Percentiles rank a stretch among this genome's conserved stretches.
These are phyloP conservation scores for Orthosia gothica DNA, from an alignment of 2,888 invertebrate genomes.

Conservation along the genomic window DNA sequence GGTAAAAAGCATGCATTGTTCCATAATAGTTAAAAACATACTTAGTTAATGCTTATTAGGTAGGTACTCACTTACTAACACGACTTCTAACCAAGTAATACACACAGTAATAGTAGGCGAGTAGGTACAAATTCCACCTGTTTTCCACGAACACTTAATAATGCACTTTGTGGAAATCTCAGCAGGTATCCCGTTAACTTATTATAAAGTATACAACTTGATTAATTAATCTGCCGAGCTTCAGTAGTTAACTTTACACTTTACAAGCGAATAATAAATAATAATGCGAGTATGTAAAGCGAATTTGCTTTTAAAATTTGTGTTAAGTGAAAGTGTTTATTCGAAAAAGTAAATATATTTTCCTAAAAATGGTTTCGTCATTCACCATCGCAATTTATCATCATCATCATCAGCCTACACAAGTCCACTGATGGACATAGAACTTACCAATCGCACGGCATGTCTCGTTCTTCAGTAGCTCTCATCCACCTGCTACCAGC, in stretches of 20 bases:
- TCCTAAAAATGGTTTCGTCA: background rate
- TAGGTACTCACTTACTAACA: too few relatives aligned
- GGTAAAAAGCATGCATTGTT: background rate
- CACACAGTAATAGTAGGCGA: too few relatives aligned
- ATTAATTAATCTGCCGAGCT: slow-evolving; percentile 23
- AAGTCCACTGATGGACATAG: too few relatives aligned
- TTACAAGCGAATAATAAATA: slow-evolving; percentile 4
- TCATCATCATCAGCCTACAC: too few relatives aligned
- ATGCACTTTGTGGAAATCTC: slow-evolving; percentile 26
- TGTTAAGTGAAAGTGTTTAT: background rate
- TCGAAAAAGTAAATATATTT: background rate
- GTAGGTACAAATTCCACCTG: slow-evolving; percentile 6
- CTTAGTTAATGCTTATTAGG: background rate
- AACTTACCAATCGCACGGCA: too few relatives aligned
- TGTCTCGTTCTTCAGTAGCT: too few relatives aligned
- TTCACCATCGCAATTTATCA: too few relatives aligned
- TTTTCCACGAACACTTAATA: slow-evolving; percentile 26
- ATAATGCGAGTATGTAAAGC: background rate
- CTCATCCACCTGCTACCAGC: too few relatives aligned
- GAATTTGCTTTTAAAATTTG: background rate
- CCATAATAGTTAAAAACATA: background rate
- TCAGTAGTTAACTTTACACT: slow-evolving; percentile 1
- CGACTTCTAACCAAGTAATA: background rate
- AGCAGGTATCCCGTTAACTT: background rate
- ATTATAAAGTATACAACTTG: slow-evolving; percentile 30